Base-by-base conservation (phyloP, 2,113 vertebrate genomes). In the Rissa tridactyla region DNA sequence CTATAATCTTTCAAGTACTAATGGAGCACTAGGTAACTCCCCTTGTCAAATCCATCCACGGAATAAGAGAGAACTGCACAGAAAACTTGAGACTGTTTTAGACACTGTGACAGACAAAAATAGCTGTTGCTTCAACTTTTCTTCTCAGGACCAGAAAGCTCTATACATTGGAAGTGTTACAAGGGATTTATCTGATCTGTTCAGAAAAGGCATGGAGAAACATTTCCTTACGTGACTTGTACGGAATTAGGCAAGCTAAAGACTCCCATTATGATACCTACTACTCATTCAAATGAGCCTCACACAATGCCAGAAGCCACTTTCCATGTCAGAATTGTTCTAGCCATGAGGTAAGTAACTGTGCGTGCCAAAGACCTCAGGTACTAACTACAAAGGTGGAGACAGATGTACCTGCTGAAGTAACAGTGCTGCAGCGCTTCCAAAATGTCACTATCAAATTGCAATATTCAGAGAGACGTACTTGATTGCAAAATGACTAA, bases 1-100 rank as follows among this genome's bases (percentile, higher is more conserved):
- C 88, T 94, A 95, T 98, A 98, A 98, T 98, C 97, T 98, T 97
- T 96, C 96, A 98, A 95, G 95, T 88, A 97, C 97, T 97, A 98
- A 98, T 96, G 96, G 97, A 91, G 51, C 70, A 97, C 80, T 85
- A 98, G 95, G 96, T 98, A 97, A 98, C 93, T 98, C 94, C 96
- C 96, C 90, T 94, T 94, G 92, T 96, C 94, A 97, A 90, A 94
- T 90, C 57, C n/a, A 77, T 57, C 79, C 72, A 90, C 85, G 71
- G 88, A 82, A 76, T 92, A 73, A 79, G 62, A 95, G 96, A 96
- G 94, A 97, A 86, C 80, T 88, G 66, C 93, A 92, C 72, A 88
- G 90, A 79, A 96, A 96, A 96, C 93, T 94, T 88, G 42, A 82
- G 52, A 83, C 27, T 21, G 16, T 62, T 94, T 90, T 22, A 90